Evolutionary conservation across 2,888 invertebrate species (phyloP), one percentile per base, ranked within the genome.

Genomic region (Idaea biselata): DNA sequence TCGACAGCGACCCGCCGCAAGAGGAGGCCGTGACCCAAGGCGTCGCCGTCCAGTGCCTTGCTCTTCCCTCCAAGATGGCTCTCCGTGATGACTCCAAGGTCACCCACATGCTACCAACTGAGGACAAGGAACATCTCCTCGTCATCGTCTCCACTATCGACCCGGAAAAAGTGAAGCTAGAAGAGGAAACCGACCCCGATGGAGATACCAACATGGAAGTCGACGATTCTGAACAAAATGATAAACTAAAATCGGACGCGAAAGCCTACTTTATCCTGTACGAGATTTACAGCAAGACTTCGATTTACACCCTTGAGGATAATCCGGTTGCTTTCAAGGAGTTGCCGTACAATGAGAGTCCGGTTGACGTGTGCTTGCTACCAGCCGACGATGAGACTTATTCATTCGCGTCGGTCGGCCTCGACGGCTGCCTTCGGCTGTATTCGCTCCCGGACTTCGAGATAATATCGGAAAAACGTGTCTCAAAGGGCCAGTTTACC

Each of bases 361-460:
- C 97, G 0, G 84, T 95, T 1, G 95, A 96, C 76, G 87, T 96
- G 33, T 95, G 95, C 67, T 87, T 97, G 64, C 83, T 97, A 71
- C 96, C 96, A 0, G 77, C 79, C 4, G 86, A 88, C 63, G 87
- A 89, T 16, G 93, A 93, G 16, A 87, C 89, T 60, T 94, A 95
- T 59, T 94, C 96, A 57, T 94, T 96, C 62, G 95, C 96, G 16
- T 91, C 96, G 57, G 96, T 97, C 16, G 96, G 96, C 68, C 92
- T 93, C 1, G 96, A 96, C 79, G 97, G 97, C 6, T 93, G 94
- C 58, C 93, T 98, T 53, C 93, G 96, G 77, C 86, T 98, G 58
- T 93, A 97, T 64, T 95, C 95, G 54, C 83, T 97, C 56, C 93
- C 94, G n/a, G 95, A 95, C 60, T 93, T 97, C 69, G 94, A 94